Evolutionary conservation across 2,888 invertebrate genomes (phyloP).

Genomic region (Spilosoma lubricipeda): DNA sequence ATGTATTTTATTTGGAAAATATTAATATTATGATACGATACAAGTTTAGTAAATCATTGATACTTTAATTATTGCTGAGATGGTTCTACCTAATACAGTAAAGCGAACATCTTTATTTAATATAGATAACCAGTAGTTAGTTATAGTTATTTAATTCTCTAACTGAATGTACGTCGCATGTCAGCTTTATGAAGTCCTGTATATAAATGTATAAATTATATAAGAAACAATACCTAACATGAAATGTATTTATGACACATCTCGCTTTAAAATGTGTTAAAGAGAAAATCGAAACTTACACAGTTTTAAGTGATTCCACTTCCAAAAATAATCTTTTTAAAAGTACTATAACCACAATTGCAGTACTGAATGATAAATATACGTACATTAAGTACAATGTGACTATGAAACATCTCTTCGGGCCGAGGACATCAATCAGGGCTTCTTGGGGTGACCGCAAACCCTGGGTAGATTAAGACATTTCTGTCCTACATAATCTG

Average conservation of each 20-base stretch:
- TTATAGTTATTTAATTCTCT: no score
- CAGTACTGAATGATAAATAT: conserved; percentile 37
- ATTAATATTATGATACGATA: neutral
- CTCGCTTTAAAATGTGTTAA: no score
- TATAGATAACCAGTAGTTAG: no score
- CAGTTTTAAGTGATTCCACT: neutral
- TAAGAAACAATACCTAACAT: no score
- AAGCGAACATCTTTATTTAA: no score
- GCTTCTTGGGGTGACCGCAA: conserved; percentile 44
- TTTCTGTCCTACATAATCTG: conserved; percentile 45
- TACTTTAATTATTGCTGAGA: neutral
- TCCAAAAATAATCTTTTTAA: neutral
- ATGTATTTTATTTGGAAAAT: neutral
- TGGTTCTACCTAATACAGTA: neutral
- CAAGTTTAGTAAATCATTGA: neutral
- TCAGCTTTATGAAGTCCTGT: no score
- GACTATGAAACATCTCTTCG: conserved; percentile 22
- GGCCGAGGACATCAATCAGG: conserved; percentile 43
- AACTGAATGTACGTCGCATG: no score
- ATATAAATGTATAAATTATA: no score
- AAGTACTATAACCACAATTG: conserved; percentile 5
- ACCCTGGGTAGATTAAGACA: conserved; percentile 42
- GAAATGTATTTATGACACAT: no score
- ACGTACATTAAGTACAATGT: conserved; percentile 38
- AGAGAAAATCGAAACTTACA: neutral